Conservation (phyloP, 2,888 invertebrate genomes). For the Thereva nobilitata region DNA sequence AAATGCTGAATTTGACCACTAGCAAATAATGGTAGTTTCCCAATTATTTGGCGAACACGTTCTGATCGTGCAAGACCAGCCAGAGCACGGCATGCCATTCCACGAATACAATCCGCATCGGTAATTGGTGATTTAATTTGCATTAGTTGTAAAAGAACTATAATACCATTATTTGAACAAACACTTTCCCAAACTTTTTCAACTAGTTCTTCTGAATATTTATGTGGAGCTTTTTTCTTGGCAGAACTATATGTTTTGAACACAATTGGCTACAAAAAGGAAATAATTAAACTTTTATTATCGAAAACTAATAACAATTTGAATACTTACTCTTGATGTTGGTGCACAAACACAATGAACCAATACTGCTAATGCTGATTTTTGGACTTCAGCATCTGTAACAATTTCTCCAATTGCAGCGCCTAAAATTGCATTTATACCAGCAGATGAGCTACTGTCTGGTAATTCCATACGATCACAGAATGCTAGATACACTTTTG, state of each 20-base stretch:
- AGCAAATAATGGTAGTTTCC: slow-evolving; percentile 91
- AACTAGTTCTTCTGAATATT: slow-evolving; percentile 82
- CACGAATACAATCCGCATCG: slow-evolving; percentile 93
- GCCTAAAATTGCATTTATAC: slow-evolving; percentile 78
- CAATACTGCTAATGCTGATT: slow-evolving; percentile 85
- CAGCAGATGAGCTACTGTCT: slow-evolving; percentile 75
- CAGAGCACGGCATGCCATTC: slow-evolving; percentile 89
- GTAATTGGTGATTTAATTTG: slow-evolving; percentile 92
- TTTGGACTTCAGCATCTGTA: slow-evolving; percentile 88
- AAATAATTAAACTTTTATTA: slow-evolving; percentile 1
- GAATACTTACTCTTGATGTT: slow-evolving; percentile 68
- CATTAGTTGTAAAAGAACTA: slow-evolving; percentile 88
- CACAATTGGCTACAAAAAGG: slow-evolving; percentile 53
- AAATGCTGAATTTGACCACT: slow-evolving; percentile 91
- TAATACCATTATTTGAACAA: slow-evolving; percentile 93
- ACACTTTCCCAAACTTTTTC: slow-evolving; percentile 94
- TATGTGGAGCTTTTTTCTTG: slow-evolving; percentile 62
- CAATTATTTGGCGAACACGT: slow-evolving; percentile 90
- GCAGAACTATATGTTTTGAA: slow-evolving; percentile 61
- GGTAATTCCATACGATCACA: slow-evolving; percentile 78
- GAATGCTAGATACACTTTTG: slow-evolving; percentile 73
- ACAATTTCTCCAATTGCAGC: slow-evolving; percentile 92
- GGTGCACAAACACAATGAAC: slow-evolving; percentile 95
- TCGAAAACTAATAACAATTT: too few species aligned
- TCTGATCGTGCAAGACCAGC: slow-evolving; percentile 93